Evolutionary conservation across 2,797 vertebrate genomes (phyloP).

Genomic region (Gymnopithys bicolor): DNA sequence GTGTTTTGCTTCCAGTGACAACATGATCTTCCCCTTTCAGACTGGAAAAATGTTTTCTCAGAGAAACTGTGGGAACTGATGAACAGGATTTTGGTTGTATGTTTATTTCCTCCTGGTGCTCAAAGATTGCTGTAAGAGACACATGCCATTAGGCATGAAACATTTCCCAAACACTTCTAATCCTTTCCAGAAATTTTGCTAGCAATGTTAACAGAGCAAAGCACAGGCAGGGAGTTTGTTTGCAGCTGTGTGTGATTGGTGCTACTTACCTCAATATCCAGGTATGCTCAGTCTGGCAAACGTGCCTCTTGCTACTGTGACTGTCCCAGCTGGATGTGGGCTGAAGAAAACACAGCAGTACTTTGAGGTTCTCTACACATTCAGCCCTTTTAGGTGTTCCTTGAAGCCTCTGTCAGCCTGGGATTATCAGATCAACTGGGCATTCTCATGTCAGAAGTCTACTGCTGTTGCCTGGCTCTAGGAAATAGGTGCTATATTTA

Average conservation of each 20-base stretch:
- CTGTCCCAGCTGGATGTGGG: not conserved
- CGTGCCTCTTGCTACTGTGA: not conserved
- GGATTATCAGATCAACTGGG: not conserved
- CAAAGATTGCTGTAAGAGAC: not conserved
- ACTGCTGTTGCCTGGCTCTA: not conserved
- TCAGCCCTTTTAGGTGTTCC: not conserved
- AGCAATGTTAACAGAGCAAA: not conserved
- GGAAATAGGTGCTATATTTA: not conserved
- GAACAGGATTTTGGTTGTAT: not conserved
- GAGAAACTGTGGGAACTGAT: not conserved
- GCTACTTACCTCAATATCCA: not conserved
- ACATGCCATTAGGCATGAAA: not conserved
- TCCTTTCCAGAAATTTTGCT: not conserved
- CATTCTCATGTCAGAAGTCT: not conserved
- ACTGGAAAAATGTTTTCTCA: not conserved
- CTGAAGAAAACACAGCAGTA: not conserved
- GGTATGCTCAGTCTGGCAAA: not conserved
- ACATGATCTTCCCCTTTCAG: not conserved
- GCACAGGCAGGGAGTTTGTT: not conserved
- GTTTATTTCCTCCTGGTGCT: not conserved
- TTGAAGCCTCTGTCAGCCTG: not conserved
- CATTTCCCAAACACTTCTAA: not conserved
- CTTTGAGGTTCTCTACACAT: not conserved
- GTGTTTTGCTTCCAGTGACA: not conserved
- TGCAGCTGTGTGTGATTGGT: not conserved